Conservation (phyloP, 1,140 invertebrate species). For the Neotoxoptera formosana region DNA sequence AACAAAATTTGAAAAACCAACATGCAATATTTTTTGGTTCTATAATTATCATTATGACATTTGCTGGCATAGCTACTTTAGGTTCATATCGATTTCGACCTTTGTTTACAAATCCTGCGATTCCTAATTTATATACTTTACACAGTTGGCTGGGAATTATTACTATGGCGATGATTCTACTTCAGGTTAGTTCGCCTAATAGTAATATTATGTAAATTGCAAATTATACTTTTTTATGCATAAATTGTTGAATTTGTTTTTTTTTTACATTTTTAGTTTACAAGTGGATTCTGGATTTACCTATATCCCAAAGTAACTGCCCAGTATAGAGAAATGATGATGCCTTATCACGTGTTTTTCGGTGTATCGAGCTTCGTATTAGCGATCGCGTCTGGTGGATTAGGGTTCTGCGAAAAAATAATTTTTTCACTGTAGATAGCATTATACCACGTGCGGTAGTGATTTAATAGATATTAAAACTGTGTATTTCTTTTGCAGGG, state of each 20-base stretch:
- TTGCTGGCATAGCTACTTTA: slow-evolving; percentile 80
- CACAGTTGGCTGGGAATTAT: slow-evolving; percentile 88
- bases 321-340: slow-evolving; percentile 70
- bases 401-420: slow-evolving; percentile 85
- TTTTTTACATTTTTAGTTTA: slow-evolving; percentile 70
- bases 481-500: background rate
- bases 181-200: slow-evolving; percentile 70
- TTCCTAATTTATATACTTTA: slow-evolving; percentile 81
- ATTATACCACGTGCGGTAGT: background rate
- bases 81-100: slow-evolving; percentile 73
- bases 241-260: background rate
- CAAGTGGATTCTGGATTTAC: slow-evolving; percentile 78
- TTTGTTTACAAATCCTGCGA: slow-evolving; percentile 68
- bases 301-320: slow-evolving; percentile 75
- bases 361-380: slow-evolving; percentile 78
- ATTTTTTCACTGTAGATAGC: slow-evolving; percentile 70
- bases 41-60: slow-evolving; percentile 64
- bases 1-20: slow-evolving; percentile 78
- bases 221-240: too few relatives aligned
- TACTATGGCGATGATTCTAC: slow-evolving; percentile 76
- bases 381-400: slow-evolving; percentile 73
- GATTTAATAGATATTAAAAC: background rate
- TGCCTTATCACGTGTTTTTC: slow-evolving; percentile 84
- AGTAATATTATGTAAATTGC: background rate
- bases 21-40: slow-evolving; percentile 68